phyloP scores from a whole-genome alignment of 2,888 invertebrate species.

The Eupsilia transversa region DNA sequence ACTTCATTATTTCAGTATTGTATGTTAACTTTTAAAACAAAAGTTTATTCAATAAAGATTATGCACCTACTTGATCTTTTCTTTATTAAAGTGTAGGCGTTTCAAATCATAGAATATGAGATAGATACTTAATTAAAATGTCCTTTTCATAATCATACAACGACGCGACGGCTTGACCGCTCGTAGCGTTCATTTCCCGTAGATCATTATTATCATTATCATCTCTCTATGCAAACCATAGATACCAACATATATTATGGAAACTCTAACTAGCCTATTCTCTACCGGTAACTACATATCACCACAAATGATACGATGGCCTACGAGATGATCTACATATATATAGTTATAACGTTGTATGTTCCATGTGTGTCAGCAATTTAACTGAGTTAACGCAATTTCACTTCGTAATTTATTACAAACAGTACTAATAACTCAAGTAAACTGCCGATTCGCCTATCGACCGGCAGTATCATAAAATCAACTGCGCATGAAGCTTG shows the following conservation, averaged over 20 bases:
- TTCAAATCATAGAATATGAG: neutral
- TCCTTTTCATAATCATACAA: neutral
- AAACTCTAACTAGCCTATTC: slow-evolving; percentile 26
- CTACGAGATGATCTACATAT: neutral
- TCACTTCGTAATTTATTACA: slow-evolving; percentile 39
- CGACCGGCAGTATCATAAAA: slow-evolving; percentile 49
- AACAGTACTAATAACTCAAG: slow-evolving; percentile 59
- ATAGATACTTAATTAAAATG: no score
- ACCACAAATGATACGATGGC: slow-evolving; percentile 12
- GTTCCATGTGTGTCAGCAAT: slow-evolving; percentile 38
- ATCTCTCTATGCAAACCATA: slow-evolving; percentile 7
- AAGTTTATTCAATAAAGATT: neutral
- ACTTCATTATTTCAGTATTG: slow-evolving; percentile 8
- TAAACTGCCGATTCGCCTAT: slow-evolving; percentile 52
- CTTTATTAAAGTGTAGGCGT: neutral
- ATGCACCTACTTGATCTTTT: neutral
- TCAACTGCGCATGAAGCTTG: slow-evolving; percentile 43
- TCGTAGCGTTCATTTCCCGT: neutral
- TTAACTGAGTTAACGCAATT: slow-evolving; percentile 52
- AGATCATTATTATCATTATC: slow-evolving; percentile 10
- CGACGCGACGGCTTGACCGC: neutral
- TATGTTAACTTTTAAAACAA: neutral
- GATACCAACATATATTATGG: neutral
- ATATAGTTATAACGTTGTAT: neutral
- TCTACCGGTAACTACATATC: slow-evolving; percentile 32